These are phyloP conservation scores for Drosophila meridionalis DNA, from an alignment of 2,888 invertebrate genomes.

Conservation along the genomic window DNA sequence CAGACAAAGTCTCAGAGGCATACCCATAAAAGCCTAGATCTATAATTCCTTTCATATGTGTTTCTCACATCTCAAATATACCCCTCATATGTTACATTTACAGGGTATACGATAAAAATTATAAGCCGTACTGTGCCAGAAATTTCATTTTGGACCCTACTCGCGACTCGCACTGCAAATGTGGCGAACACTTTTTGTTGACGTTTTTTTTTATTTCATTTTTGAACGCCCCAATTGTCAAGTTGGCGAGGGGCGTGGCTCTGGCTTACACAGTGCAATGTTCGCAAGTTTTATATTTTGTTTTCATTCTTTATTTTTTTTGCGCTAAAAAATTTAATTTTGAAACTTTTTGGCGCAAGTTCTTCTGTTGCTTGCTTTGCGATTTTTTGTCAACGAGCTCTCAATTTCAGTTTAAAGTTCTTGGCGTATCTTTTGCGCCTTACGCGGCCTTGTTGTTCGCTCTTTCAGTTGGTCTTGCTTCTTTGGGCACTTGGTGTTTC, in stretches of 20 bases:
- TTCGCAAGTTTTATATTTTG: conserved; percentile 35
- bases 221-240: conserved; percentile 12
- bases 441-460: not conserved
- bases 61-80: not conserved
- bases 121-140: conserved; percentile 12
- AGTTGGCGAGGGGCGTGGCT: not conserved
- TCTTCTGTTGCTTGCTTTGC: conserved; percentile 42
- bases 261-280: conserved; percentile 43
- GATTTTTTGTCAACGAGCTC: conserved; percentile 48
- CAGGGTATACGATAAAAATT: conserved; percentile 9
- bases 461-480: not conserved
- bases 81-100: not conserved
- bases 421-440: conserved; percentile 12
- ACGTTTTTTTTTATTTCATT: conserved; percentile 12
- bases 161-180: conserved; percentile 7
- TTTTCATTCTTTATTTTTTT: conserved; percentile 16
- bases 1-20: too few species aligned
- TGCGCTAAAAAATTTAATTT: conserved; percentile 40
- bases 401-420: conserved; percentile 58
- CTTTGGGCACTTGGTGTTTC: not conserved
- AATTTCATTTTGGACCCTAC: conserved; percentile 43
- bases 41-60: not conserved
- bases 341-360: conserved; percentile 39
- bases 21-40: not conserved
- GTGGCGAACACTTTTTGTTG: conserved; percentile 37